Percentiles rank a stretch among this genome's conserved stretches.
These are phyloP conservation scores for Thymelicus sylvestris DNA, from an alignment of 2,888 invertebrate genomes.

Conservation along the genomic window DNA sequence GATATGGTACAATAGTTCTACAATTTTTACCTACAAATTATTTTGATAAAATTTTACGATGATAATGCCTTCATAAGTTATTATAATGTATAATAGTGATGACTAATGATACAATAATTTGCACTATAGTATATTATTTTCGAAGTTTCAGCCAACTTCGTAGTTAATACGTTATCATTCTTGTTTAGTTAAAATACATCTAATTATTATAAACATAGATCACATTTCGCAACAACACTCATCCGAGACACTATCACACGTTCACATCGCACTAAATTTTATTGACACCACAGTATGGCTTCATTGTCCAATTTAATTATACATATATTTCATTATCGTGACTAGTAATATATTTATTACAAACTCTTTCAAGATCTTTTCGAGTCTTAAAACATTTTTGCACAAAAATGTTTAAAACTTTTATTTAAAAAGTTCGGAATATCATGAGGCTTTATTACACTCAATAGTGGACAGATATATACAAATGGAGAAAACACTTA, in stretches of 20 bases:
- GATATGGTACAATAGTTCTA: neutral
- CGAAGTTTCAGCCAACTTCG: slow-evolving; percentile 27
- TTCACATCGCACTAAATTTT: slow-evolving; percentile 50
- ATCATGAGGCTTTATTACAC: slow-evolving; percentile 45
- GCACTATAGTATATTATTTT: slow-evolving; percentile 14
- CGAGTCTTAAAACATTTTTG: slow-evolving; percentile 57
- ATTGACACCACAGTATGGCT: slow-evolving; percentile 59
- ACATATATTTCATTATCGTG: slow-evolving; percentile 54
- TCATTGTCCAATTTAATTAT: slow-evolving; percentile 49
- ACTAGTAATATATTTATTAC: slow-evolving; percentile 63
- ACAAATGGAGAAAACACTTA: slow-evolving; percentile 41
- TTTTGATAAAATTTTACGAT: slow-evolving; percentile 35
- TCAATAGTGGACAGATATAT: slow-evolving; percentile 33
- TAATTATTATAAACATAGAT: slow-evolving; percentile 68
- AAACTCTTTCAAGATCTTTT: slow-evolving; percentile 34
- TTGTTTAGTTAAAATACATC: slow-evolving; percentile 48
- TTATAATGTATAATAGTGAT: slow-evolving; percentile 12
- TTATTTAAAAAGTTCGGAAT: slow-evolving; percentile 44
- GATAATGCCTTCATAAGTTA: slow-evolving; percentile 44
- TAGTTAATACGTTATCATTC: slow-evolving; percentile 38
- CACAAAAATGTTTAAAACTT: slow-evolving; percentile 62
- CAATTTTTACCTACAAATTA: neutral
- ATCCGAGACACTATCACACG: slow-evolving; percentile 52
- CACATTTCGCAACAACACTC: slow-evolving; percentile 68
- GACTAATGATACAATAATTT: slow-evolving; percentile 22